A percentile compares a stretch with the other conserved stretches of the same genome.
phyloP scores from a whole-genome alignment of 2,797 vertebrate genomes.

The Onychomys torridus region DNA sequence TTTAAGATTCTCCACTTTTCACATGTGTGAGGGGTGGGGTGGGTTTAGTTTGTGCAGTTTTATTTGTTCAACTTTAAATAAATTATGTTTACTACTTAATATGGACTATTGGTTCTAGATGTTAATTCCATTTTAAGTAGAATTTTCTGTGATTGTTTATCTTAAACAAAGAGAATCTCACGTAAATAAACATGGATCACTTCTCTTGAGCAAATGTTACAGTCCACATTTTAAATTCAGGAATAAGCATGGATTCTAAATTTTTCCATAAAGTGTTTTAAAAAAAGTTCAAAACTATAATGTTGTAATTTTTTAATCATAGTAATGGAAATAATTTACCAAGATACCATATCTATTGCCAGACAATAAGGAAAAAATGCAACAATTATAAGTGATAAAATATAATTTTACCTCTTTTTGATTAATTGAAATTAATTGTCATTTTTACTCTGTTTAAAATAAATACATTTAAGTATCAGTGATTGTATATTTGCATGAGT shows the following conservation, averaged over 20 bases:
- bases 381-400: constrained; percentile 21
- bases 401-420: constrained; percentile 35
- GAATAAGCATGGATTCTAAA: constrained; percentile 44
- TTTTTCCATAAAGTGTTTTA: constrained; percentile 58
- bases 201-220: constrained; percentile 69
- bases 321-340: constrained; percentile 10
- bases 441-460: constrained; percentile 26
- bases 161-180: constrained; percentile 67
- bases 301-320: not conserved
- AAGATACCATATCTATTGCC: not conserved
- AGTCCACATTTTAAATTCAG: constrained; percentile 55
- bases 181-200: constrained; percentile 65
- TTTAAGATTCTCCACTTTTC: not conserved
- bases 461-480: constrained; percentile 30
- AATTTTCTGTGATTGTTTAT: constrained; percentile 58
- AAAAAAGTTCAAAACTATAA: constrained; percentile 9
- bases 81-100: constrained; percentile 53
- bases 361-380: constrained; percentile 57
- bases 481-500: not conserved
- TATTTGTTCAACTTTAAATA: constrained; percentile 39
- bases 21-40: not conserved
- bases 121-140: constrained; percentile 40
- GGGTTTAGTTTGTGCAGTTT: not conserved
- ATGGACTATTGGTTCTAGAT: constrained; percentile 2
- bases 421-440: constrained; percentile 11